Evolutionary conservation across 2,797 vertebrate species (phyloP), one percentile per base, ranked within the genome.

Genomic region (Lepus townsendii): DNA sequence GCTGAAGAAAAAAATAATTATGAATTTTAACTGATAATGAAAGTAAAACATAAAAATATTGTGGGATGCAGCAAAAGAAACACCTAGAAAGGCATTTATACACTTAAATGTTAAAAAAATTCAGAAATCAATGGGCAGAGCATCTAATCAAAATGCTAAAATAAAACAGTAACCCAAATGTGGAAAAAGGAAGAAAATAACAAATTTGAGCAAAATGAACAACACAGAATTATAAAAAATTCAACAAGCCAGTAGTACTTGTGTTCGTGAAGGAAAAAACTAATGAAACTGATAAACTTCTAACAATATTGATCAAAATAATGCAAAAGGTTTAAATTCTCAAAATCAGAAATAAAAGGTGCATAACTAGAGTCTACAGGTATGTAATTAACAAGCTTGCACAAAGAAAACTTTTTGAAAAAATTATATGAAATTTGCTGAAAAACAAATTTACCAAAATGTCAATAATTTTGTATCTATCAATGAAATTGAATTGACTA

Each of bases 381-480:
- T 32, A 42, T 66, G 17, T 14, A 57, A 27, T 22, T 14, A 73
- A 47, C 20, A 68, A 35, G 5, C 9, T 38, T 57, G 72, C 2
- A 50, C 32, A 65, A 69, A 68, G 69, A 88, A 68, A 27, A 60
- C 30, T 76, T 3, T 38, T 76, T 52, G 35, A 30, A 80, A 50
- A 54, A 60, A 42, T 13, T 26, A 52, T 42, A 75, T 50, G 16
- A 85, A 68, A 92, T 69, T 69, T 11, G 20, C 60, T 71, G 24
- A 76, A 54, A 91, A 71, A 38, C 12, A 66, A 71, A 72, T 88
- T 83, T 72, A 79, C 5, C 66, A 84, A 89, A 95, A 93, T 85
- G 17, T 62, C 50, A 85, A 27, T 22, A 68, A 42, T 27, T 68
- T 47, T 60, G 9, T 73, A 73, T 60, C 54, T 57, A 42, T 30